Percentiles rank a stretch among this genome's conserved stretches.
Evolutionary conservation across 2,113 vertebrate genomes (phyloP).

Genomic region (Fulica atra): DNA sequence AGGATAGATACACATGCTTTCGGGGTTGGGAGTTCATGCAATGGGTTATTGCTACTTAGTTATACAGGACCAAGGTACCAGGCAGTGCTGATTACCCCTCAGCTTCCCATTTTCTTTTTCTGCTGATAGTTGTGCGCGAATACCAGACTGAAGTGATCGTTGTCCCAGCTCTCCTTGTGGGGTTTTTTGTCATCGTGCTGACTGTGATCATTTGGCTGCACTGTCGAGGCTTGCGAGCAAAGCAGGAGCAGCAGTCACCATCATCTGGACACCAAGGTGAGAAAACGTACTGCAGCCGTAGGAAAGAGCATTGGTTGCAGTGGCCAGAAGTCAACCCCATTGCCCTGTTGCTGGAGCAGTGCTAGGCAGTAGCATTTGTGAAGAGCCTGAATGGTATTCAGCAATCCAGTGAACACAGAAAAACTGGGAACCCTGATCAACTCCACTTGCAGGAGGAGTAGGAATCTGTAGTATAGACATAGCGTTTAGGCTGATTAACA

Average conservation of each 20-base stretch:
- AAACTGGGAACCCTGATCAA: background rate
- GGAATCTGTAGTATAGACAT: background rate
- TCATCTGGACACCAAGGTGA: slow-evolving; percentile 2
- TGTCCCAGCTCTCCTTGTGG: slow-evolving; percentile 74
- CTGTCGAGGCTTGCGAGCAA: slow-evolving; percentile 65
- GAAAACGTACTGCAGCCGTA: background rate
- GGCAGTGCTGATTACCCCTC: background rate
- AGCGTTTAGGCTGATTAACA: background rate
- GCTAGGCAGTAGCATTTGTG: background rate
- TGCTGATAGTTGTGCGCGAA: slow-evolving; percentile 60
- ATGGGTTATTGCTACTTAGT: background rate
- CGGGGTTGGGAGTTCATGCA: background rate
- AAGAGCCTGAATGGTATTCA: background rate
- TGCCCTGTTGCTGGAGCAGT: background rate
- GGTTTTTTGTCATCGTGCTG: slow-evolving; percentile 66
- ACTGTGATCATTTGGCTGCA: slow-evolving; percentile 78
- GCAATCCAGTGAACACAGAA: background rate
- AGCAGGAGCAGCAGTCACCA: background rate
- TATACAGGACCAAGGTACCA: background rate
- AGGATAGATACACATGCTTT: background rate
- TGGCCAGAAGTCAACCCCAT: background rate
- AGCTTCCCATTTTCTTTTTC: background rate
- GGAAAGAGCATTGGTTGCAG: background rate
- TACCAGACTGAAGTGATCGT: slow-evolving; percentile 76
- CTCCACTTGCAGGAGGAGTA: background rate